Evolutionary conservation across 92 coral and sea anemone genomes (phyloP).

Genomic region (Blastomussa wellsi): DNA sequence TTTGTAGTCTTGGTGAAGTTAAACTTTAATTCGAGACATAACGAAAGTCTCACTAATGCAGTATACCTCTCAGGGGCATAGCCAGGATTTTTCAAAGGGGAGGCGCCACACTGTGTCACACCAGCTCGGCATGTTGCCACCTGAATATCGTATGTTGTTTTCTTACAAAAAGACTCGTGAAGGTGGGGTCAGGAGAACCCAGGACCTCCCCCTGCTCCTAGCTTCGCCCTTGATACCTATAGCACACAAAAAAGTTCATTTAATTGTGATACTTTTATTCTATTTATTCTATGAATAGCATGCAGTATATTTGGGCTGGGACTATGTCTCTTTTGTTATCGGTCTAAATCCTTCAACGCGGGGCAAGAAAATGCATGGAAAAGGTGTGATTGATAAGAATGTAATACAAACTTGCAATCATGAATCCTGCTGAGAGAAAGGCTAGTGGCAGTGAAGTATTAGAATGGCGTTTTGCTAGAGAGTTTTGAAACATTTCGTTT

Average conservation of each 20-base stretch:
- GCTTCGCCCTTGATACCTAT: too few species aligned
- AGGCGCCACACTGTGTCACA: too few species aligned
- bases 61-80: too few species aligned
- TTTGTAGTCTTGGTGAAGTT: not conserved
- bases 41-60: slow-evolving; percentile 20
- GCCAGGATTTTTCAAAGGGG: too few species aligned
- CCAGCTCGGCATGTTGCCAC: too few species aligned
- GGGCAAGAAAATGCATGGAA: not conserved
- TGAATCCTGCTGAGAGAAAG: too few species aligned
- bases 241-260: not conserved
- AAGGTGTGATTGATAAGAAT: not conserved
- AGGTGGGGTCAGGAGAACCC: too few species aligned
- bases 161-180: too few species aligned
- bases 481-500: too few species aligned
- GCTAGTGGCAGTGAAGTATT: not conserved
- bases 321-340: not conserved
- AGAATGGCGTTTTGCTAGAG: too few species aligned
- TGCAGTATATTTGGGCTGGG: not conserved
- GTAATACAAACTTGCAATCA: not conserved
- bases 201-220: too few species aligned
- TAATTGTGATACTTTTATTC: not conserved
- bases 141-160: too few species aligned
- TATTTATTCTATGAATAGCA: not conserved
- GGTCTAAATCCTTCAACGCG: not conserved
- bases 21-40: slow-evolving; percentile 1